These are phyloP conservation scores for Odocoileus hemionus DNA, from an alignment of 2,113 vertebrate species.

Conservation along the genomic window DNA sequence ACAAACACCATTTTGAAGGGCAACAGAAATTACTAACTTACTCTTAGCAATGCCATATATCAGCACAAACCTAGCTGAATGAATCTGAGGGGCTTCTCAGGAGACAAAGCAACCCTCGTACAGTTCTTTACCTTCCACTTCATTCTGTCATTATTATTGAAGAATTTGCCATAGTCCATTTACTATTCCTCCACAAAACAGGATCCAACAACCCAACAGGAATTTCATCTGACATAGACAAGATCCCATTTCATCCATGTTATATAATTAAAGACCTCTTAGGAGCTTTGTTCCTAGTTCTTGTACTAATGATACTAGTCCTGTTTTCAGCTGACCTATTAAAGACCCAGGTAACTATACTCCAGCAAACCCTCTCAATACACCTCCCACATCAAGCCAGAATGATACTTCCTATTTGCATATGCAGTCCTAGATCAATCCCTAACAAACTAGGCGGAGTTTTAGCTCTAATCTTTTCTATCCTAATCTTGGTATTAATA, in stretches of 20 bases:
- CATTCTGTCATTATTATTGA: background rate
- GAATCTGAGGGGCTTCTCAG: background rate
- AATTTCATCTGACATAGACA: background rate
- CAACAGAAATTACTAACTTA: background rate
- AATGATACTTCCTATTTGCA: background rate
- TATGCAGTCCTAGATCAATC: background rate
- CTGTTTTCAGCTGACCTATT: background rate
- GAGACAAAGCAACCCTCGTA: background rate
- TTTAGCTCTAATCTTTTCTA: background rate
- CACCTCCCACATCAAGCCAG: background rate
- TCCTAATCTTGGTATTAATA: background rate
- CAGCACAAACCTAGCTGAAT: background rate
- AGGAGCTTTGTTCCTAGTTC: background rate
- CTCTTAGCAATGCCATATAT: background rate
- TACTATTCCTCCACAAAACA: background rate
- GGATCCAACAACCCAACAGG: background rate
- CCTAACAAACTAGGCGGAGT: background rate
- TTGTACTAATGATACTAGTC: background rate
- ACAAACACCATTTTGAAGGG: background rate
- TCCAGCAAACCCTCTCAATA: background rate
- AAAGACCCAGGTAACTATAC: background rate
- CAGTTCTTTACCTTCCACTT: background rate
- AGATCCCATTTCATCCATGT: background rate
- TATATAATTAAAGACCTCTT: background rate
- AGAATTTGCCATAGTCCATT: background rate